Evolutionary conservation across 2,888 invertebrate species (phyloP), one percentile per base, ranked within the genome.

Genomic region (Tipula lateralis): DNA sequence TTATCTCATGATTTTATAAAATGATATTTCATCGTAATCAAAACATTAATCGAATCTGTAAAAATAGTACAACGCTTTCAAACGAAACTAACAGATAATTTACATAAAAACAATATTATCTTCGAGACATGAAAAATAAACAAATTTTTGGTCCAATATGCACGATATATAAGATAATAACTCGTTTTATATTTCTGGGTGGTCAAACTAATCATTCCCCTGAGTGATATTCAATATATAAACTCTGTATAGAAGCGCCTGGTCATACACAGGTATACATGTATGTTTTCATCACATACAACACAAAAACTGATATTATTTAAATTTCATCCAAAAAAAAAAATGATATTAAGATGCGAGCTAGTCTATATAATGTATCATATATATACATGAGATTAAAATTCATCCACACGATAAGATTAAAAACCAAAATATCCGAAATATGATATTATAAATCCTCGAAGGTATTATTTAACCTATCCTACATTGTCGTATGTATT

Each of bases 171-270:
- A n/a, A n/a, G 6, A 24, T 24, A 12, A 66, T 1, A 66, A 66
- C 66, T 66, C 12, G 66, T 66, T 66, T 66, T 66, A 66, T 24
- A 66, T 66, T 66, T 24, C 66, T 66, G 66, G 66, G 66, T 66
- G 66, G 66, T 66, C 66, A 66, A 66, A 66, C 66, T 66, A 66
- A 66, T 66, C 66, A 66, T 66, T 66, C 66, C 66, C 24, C 66
- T 24, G 24, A 66, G 66, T 24, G 66, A 66, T 66, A 66, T 66
- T 66, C 24, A 66, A 66, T 66, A n/a, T n/a, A n/a, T n/a, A n/a
- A n/a, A n/a, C n/a, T n/a, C n/a, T n/a, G n/a, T n/a, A 66, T 66
- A 66, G 66, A 66, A 66, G 19, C 66, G 19, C 24, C 66, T 24
- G 9, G 9, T 12, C 12, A 3, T 24, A 66, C 24, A 66, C 24